A percentile compares a stretch with the other conserved stretches of the same genome.
phyloP scores from a whole-genome alignment of 53 echinoderm and acorn worm species.

The Henricia sp. region DNA sequence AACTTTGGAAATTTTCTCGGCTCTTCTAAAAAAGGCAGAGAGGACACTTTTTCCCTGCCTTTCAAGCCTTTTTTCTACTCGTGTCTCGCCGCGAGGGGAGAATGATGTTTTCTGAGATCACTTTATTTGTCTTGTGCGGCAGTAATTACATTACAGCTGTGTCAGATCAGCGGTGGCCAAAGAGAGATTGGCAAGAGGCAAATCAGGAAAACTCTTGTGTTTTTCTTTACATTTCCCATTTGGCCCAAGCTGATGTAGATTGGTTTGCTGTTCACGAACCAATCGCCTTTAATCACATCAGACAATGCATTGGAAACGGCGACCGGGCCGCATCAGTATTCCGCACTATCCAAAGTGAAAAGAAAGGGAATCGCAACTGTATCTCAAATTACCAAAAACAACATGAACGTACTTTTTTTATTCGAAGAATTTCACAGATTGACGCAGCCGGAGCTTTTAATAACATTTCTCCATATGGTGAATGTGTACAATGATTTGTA shows the following conservation, averaged over 20 bases:
- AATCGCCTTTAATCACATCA: conserved; percentile 17
- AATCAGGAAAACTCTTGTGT: conserved; percentile 11
- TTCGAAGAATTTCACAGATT: too few species aligned
- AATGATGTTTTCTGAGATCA: conserved; percentile 57
- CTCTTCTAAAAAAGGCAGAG: conserved; percentile 28
- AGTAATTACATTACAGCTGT: conserved; percentile 49
- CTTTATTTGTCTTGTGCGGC: conserved; percentile 48
- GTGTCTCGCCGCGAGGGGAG: conserved; percentile 53
- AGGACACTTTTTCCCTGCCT: conserved; percentile 13
- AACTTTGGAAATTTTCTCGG: conserved; percentile 47
- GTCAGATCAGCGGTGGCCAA: conserved; percentile 36
- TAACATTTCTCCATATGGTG: too few species aligned
- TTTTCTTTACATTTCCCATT: neutral
- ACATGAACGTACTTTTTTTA: too few species aligned
- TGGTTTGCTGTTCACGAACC: neutral
- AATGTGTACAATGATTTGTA: too few species aligned
- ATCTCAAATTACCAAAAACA: too few species aligned
- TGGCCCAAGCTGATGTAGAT: neutral
- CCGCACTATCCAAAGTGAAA: too few species aligned
- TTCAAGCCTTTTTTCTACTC: conserved; percentile 23
- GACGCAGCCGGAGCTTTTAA: too few species aligned
- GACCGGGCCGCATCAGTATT: too few species aligned
- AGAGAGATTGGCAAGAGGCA: neutral
- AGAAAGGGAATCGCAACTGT: too few species aligned
- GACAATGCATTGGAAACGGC: conserved; percentile 13